Base-by-base conservation (phyloP, 2,888 invertebrate genomes). In the Drosophila anomalata region DNA sequence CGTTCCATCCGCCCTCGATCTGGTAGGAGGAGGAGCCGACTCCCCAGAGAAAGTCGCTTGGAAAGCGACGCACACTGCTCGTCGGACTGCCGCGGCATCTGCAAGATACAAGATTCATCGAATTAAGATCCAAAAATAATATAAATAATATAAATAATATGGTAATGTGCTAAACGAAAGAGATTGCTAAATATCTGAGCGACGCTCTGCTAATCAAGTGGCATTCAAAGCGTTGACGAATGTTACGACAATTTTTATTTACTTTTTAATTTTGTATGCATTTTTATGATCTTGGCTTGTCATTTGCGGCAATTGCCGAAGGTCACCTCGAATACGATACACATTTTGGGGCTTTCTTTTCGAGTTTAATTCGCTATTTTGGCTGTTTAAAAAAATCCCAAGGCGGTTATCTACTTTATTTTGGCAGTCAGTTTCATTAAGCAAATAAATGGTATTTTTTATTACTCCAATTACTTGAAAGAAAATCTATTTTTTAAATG, bases 1-100 rank as follows among this genome's bases (percentile, higher is more conserved):
- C 89, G 78, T 92, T 86, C 91, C 91, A 92, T 12, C 89, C 91
- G 12, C 92, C 91, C 70, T 91, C 91, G 29, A 91, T 91, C 76
- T 91, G 91, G 75, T 91, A 91, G 1, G 91, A 89, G 2, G 91
- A 91, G 2, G 91, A 90, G 0, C 90, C 91, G 31, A 91, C 90
- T 54, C 92, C 92, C 91, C 91, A 92, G 26, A 90, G 67, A 73
- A 92, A 92, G 62, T 91, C 91, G 60, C 75, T 81, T 12, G 92
- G 92, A 84, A 92, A 92, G 46, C 85, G 77, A 9, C 91, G 77
- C 1, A 75, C 73, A 9, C 46, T 59, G 57, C 75, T 86, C 14
- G 68, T 47, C 20, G 76, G 69, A 20, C 50, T 78, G 22, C 31
- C 57, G 5, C 42, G 36, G 22, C 56, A 68, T 14, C 86, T 83